These are phyloP conservation scores for Psylliodes chrysocephalus DNA, from an alignment of 2,888 invertebrate species.

Conservation along the genomic window DNA sequence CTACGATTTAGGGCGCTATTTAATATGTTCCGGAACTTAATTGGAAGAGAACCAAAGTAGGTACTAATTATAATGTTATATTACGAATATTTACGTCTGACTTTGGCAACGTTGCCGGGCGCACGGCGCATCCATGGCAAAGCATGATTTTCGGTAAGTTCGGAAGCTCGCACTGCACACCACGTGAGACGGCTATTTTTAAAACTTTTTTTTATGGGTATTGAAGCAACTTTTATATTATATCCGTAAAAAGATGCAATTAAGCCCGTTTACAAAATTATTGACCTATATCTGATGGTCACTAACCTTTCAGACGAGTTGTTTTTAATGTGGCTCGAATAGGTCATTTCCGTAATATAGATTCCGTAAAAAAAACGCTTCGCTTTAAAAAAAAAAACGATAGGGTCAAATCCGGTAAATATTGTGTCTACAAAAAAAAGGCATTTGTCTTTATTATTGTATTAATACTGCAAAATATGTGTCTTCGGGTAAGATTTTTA, in stretches of 20 bases:
- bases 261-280: background rate
- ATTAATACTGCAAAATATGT: no score
- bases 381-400: background rate
- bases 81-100: background rate
- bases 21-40: no score
- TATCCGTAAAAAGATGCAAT: background rate
- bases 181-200: conserved; percentile 5
- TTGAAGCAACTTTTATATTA: background rate
- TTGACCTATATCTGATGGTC: background rate
- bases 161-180: background rate
- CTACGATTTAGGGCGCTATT: no score
- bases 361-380: no score
- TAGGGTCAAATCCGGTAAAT: background rate
- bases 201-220: background rate
- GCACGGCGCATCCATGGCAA: background rate
- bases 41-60: no score
- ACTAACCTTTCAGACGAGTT: background rate
- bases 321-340: background rate
- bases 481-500: no score
- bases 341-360: no score
- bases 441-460: no score
- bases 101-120: background rate
- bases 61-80: no score
- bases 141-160: conserved; percentile 2
- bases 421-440: no score